Percentiles rank a stretch among this genome's conserved stretches.
phyloP scores from a whole-genome alignment of 2,113 vertebrate species.

The Petroica traversi region DNA sequence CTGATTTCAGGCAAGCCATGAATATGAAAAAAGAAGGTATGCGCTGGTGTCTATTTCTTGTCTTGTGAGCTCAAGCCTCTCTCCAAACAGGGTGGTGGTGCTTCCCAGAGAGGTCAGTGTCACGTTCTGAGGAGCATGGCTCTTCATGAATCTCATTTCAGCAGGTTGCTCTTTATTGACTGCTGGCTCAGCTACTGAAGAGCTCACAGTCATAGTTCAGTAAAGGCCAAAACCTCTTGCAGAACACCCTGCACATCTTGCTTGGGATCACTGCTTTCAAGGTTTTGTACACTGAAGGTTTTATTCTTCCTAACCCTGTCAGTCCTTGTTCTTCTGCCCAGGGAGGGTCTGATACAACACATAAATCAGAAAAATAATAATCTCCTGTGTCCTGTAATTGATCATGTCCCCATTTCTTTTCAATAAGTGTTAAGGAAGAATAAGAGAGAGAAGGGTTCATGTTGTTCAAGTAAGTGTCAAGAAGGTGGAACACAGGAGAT shows the following conservation, averaged over 20 bases:
- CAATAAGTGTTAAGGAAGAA: background rate
- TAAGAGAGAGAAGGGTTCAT: background rate
- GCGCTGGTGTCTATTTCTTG: background rate
- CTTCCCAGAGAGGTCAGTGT: background rate
- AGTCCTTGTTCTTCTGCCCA: background rate
- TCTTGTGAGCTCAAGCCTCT: background rate
- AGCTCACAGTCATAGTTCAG: conserved; percentile 3
- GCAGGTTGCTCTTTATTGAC: conserved; percentile 4
- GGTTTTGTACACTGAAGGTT: background rate
- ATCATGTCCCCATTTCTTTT: background rate
- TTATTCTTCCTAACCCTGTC: background rate
- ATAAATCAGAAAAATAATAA: background rate
- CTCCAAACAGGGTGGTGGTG: background rate
- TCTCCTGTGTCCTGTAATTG: background rate
- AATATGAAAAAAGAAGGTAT: background rate
- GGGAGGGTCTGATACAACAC: background rate
- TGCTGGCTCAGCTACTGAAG: background rate
- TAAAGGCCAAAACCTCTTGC: background rate
- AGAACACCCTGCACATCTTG: background rate
- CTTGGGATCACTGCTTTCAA: background rate
- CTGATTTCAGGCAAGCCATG: background rate
- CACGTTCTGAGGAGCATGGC: background rate
- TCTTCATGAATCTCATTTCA: conserved; percentile 36
- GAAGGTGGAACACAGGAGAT: background rate
- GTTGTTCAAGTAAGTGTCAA: background rate